Evolutionary conservation across 1,140 invertebrate species (phyloP).

Genomic region (Drosophila insularis): DNA sequence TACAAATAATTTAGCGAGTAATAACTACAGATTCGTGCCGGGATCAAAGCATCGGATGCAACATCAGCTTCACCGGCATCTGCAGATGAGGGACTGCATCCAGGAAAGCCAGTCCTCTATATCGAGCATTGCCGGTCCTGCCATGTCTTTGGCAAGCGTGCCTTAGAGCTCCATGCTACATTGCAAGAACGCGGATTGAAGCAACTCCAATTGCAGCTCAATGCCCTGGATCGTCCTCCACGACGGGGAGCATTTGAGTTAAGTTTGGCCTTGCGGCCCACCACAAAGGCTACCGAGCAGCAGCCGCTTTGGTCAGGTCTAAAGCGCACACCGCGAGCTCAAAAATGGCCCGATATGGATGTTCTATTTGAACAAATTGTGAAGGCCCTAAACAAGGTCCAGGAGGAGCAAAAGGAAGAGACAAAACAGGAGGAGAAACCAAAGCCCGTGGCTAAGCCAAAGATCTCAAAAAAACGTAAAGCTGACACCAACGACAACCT

Average conservation of each 20-base stretch:
- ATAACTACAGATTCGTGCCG: neutral
- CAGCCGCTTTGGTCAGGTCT: conserved; percentile 64
- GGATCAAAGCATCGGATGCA: neutral
- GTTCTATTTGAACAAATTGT: conserved; percentile 39
- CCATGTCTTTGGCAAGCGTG: conserved; percentile 70
- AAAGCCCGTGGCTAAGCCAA: neutral
- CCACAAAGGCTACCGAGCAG: conserved; percentile 28
- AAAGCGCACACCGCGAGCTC: conserved; percentile 69
- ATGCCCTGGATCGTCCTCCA: conserved; percentile 51
- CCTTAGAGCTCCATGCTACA: conserved; percentile 61
- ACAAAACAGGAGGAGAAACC: neutral
- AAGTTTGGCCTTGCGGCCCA: conserved; percentile 33
- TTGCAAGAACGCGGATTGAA: conserved; percentile 33
- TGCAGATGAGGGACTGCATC: conserved; percentile 26
- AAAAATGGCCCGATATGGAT: conserved; percentile 65
- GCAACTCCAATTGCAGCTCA: conserved; percentile 64
- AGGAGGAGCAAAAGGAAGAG: neutral
- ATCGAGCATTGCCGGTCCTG: conserved; percentile 69
- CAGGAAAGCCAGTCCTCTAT: conserved; percentile 44
- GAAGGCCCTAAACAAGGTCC: neutral
- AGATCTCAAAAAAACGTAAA: neutral
- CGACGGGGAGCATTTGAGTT: conserved; percentile 71
- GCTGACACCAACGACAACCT: neutral
- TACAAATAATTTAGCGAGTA: too few relatives aligned
- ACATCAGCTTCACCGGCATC: neutral